A percentile compares a stretch with the other conserved stretches of the same genome.
Conservation (phyloP, 2,797 vertebrate species). For the Danio choprae region DNA sequence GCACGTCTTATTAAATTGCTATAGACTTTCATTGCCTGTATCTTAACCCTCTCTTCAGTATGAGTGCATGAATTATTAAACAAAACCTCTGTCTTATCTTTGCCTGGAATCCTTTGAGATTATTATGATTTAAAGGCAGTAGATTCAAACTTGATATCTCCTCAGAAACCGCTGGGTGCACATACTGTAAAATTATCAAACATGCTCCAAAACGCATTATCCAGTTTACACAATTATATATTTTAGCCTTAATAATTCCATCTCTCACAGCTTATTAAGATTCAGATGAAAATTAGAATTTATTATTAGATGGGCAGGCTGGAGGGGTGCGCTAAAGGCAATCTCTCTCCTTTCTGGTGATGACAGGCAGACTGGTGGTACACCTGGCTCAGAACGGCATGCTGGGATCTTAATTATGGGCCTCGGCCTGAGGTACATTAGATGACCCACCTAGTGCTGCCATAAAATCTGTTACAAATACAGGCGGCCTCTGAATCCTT, state of each 20-base stretch:
- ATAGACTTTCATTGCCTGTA: background rate
- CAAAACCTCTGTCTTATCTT: background rate
- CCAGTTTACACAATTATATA: background rate
- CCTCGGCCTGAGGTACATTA: conserved; percentile 38
- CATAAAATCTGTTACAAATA: conserved; percentile 41
- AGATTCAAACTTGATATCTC: background rate
- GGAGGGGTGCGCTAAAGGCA: conserved; percentile 58
- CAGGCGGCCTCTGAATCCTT: background rate
- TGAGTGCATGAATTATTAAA: conserved; percentile 5
- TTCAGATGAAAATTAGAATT: background rate
- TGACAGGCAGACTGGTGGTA: conserved; percentile 58
- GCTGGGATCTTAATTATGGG: conserved; percentile 74
- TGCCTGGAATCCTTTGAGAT: background rate
- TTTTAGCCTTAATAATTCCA: background rate
- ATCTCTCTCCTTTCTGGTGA: conserved; percentile 59
- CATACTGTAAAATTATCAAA: background rate
- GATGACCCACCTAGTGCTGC: conserved; percentile 32
- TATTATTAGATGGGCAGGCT: conserved; percentile 43
- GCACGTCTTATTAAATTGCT: background rate
- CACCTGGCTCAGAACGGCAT: conserved; percentile 63
- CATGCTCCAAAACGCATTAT: background rate
- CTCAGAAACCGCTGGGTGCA: background rate
- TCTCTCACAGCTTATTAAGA: background rate
- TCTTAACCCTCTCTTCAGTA: background rate
- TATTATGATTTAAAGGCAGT: background rate